Conservation (phyloP, 23 tunicate genomes). For the Styela plicata region DNA sequence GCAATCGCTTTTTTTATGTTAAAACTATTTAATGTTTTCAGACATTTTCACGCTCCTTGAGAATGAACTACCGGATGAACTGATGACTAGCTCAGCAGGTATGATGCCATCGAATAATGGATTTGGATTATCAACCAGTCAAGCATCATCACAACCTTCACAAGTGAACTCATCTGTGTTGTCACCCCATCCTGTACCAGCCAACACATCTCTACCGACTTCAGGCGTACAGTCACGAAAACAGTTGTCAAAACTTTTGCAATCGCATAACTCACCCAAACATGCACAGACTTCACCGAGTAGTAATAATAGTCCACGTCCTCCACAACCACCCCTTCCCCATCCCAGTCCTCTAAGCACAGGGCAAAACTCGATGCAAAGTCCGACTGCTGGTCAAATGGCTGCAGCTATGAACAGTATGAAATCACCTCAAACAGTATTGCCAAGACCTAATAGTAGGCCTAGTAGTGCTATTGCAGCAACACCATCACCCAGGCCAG, state of each 20-base stretch:
- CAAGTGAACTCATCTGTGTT: slow-evolving; percentile 29
- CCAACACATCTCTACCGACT: slow-evolving; percentile 20
- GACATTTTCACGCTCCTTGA: slow-evolving; percentile 62
- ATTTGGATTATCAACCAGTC: slow-evolving; percentile 26
- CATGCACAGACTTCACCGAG: slow-evolving; percentile 10
- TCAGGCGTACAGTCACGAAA: slow-evolving; percentile 26
- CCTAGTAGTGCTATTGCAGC: slow-evolving; percentile 65
- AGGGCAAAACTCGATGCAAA: slow-evolving; percentile 49
- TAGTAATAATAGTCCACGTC: slow-evolving; percentile 36
- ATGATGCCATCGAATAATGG: slow-evolving; percentile 40
- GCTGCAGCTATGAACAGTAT: slow-evolving; percentile 57
- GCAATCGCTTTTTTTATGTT: not conserved
- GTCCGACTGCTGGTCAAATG: slow-evolving; percentile 66
- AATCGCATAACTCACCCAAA: slow-evolving; percentile 32
- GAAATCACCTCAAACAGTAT: slow-evolving; percentile 32
- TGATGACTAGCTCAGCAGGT: slow-evolving; percentile 37
- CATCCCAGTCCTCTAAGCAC: slow-evolving; percentile 72
- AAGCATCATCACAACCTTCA: slow-evolving; percentile 23
- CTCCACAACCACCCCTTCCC: slow-evolving; percentile 59
- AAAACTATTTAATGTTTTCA: slow-evolving; percentile 19
- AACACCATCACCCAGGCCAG: slow-evolving; percentile 86
- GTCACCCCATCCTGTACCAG: slow-evolving; percentile 42
- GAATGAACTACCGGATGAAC: slow-evolving; percentile 74
- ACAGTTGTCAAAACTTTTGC: slow-evolving; percentile 63
- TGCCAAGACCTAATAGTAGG: slow-evolving; percentile 38